Evolutionary conservation across 2,888 invertebrate genomes (phyloP).

Genomic region (Plagiodera versicolora): DNA sequence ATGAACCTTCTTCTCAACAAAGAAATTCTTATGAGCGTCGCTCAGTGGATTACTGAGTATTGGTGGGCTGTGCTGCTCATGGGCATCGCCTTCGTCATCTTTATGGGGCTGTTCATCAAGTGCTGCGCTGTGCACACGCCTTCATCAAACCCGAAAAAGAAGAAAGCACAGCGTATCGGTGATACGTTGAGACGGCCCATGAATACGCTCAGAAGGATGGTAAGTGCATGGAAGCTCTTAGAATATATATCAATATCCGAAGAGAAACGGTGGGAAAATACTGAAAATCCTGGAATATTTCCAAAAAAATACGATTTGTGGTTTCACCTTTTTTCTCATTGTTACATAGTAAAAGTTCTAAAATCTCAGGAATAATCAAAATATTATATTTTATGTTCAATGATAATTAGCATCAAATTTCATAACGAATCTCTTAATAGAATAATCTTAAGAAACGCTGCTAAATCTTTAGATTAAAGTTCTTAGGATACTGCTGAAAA

Average conservation of each 20-base stretch:
- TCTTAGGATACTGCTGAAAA: too few species aligned
- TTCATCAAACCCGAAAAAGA: constrained; percentile 96
- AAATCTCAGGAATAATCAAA: too few species aligned
- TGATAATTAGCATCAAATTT: too few species aligned
- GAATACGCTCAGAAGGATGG: constrained; percentile 88
- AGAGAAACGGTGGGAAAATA: too few species aligned
- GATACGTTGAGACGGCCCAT: constrained; percentile 90
- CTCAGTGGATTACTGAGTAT: constrained; percentile 91
- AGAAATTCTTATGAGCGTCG: constrained; percentile 83
- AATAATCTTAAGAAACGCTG: too few species aligned
- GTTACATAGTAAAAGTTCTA: too few species aligned
- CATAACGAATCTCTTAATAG: too few species aligned
- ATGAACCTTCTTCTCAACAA: constrained; percentile 94
- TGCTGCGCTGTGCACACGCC: constrained; percentile 99
- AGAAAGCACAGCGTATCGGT: constrained; percentile 90
- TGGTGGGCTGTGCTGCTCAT: constrained; percentile 96
- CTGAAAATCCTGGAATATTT: not conserved
- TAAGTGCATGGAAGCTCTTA: constrained; percentile 46
- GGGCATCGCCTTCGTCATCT: constrained; percentile 87
- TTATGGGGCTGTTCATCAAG: constrained; percentile 98
- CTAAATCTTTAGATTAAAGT: too few species aligned
- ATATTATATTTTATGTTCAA: too few species aligned
- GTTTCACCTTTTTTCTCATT: too few species aligned
- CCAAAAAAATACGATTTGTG: too few species aligned
- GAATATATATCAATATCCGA: too few species aligned